phyloP scores from a whole-genome alignment of 2,888 invertebrate species.

The Nowickia ferox region DNA sequence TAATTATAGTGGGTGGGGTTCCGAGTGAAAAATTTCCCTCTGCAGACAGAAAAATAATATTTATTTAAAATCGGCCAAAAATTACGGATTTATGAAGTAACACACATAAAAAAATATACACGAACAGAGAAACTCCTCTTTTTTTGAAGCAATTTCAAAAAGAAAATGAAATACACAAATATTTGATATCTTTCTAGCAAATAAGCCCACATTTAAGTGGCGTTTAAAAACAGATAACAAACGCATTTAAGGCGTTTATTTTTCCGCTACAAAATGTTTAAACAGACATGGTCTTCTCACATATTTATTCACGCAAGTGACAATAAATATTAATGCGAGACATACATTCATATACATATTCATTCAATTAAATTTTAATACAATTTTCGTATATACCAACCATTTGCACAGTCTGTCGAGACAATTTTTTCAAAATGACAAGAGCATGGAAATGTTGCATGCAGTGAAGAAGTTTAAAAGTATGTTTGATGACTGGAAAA shows the following conservation, averaged over 20 bases:
- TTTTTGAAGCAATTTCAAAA: not conserved
- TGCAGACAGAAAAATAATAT: too few relatives aligned
- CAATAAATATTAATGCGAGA: constrained; percentile 25
- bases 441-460: not conserved
- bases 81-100: too few relatives aligned
- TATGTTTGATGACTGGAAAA: too few relatives aligned
- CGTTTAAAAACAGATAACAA: constrained; percentile 55
- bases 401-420: not conserved
- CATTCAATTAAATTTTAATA: not conserved
- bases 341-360: not conserved
- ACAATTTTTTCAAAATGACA: not conserved
- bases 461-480: too few relatives aligned
- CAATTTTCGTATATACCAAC: not conserved
- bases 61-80: not conserved
- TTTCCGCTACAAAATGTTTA: constrained; percentile 12
- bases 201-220: constrained; percentile 45
- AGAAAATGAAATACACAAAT: constrained; percentile 12
- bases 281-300: constrained; percentile 9
- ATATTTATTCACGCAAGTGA: constrained; percentile 36
- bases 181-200: not conserved
- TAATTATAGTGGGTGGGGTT: too few relatives aligned
- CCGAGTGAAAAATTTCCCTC: too few relatives aligned
- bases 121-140: too few relatives aligned
- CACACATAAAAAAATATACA: too few relatives aligned
- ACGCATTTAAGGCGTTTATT: constrained; percentile 53